Evolutionary conservation across 2,797 vertebrate species (phyloP), one percentile per base, ranked within the genome.

Genomic region (Lerista edwardsae): DNA sequence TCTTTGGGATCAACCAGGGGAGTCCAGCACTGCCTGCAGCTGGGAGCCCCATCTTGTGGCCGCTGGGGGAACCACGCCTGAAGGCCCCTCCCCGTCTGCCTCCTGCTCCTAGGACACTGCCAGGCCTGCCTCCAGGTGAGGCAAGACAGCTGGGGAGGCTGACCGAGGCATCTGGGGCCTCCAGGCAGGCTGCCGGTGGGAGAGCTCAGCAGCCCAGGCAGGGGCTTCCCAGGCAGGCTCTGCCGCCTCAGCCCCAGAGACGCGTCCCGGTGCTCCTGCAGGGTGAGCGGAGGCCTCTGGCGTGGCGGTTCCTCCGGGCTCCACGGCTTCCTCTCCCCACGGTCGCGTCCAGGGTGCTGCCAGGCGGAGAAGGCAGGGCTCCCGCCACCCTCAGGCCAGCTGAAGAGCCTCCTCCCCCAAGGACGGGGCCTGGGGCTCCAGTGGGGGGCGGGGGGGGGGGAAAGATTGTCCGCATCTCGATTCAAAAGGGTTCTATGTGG

Each of bases 1-100:
- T 76, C 79, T 81, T 85, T 85, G 84, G 79, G 64, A 85, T 69
- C 12, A 68, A 68, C 47, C 3, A 69, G 10, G 7, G 61, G 55
- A 55, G 9, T 3, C 7, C 2, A 5, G 14, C 0, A 19, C 1
- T 1, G 25, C 41, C 7, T 17, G 75, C 31, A 2, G 19, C 41
- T 1, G 12, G 12, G 27, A 14, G 1, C 29, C 19, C 8, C 21
- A 11, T 11, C 9, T 10, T 4, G 7, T 21, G 34, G 19, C 39
- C 25, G 9, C 36, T 31, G 9, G 7, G n/a, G 11, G 21, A 75
- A 9, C 47, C 47, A 51, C 47, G 47, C 51, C 51, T 55, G 51
- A 55, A 55, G 51, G 51, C 2, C 51, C 19, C 11, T 17, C 21
- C 21, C 39, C 8, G 6, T 34, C 51, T 4, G 14, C 51, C 4